Conservation (phyloP, 2,888 invertebrate genomes). For the Pseudeuparius sepicola region DNA sequence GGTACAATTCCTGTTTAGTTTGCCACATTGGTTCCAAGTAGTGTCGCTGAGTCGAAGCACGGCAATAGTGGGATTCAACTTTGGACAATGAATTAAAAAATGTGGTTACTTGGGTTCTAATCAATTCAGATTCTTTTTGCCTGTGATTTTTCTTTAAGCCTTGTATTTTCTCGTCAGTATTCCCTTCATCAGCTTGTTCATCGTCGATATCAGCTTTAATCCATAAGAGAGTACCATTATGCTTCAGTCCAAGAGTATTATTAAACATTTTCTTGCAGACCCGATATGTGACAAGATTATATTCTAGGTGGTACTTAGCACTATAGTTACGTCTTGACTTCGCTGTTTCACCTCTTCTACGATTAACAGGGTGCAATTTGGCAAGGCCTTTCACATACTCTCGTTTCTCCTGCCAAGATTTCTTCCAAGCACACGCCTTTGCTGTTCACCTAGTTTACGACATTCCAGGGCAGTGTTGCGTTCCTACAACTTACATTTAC, state of each 20-base stretch:
- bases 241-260: slow-evolving; percentile 7
- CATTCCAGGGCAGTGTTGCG: slow-evolving; percentile 9
- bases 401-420: slow-evolving; percentile 7
- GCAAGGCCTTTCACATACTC: slow-evolving; percentile 8
- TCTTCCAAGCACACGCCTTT: slow-evolving; percentile 8
- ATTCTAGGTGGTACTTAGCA: slow-evolving; percentile 6
- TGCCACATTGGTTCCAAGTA: slow-evolving; percentile 10
- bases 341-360: slow-evolving; percentile 7
- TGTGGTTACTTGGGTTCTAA: slow-evolving; percentile 2
- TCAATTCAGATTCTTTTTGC: slow-evolving; percentile 1
- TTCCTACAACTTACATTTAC: slow-evolving; percentile 5
- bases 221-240: slow-evolving; percentile 7
- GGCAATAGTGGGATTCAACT: slow-evolving; percentile 4
- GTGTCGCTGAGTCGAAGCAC: slow-evolving; percentile 5
- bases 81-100: slow-evolving; percentile 5
- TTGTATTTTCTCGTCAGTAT: slow-evolving; percentile 4
- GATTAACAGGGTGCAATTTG: slow-evolving; percentile 6
- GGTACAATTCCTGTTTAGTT: slow-evolving; percentile 9
- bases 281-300: slow-evolving; percentile 6
- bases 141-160: background rate
- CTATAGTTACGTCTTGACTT: slow-evolving; percentile 6
- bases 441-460: slow-evolving; percentile 9
- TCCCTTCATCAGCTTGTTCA: slow-evolving; percentile 1
- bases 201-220: slow-evolving; percentile 5
- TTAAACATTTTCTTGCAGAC: slow-evolving; percentile 10